Evolutionary conservation across 2,797 vertebrate species (phyloP), one percentile per base, ranked within the genome.

Genomic region (Telmatherina bonti): DNA sequence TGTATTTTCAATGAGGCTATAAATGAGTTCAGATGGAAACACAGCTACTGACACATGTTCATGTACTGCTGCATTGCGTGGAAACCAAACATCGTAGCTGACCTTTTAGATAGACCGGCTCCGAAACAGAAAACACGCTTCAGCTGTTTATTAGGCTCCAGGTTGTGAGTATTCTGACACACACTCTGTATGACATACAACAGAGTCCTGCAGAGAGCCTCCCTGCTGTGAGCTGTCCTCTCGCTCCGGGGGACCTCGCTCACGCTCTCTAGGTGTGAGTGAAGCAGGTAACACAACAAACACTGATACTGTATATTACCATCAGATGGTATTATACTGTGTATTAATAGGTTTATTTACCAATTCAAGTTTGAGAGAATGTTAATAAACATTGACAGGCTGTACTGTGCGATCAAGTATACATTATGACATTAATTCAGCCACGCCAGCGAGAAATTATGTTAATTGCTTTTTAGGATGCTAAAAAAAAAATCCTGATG

Each of bases 181-280:
- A 73, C 70, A 82, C 53, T 58, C 57, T 49, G 62, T 43, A 35
- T 61, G 76, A 72, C 72, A 84, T 63, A 72, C 69, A 74, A 63
- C 78, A 62, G 67, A 82, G 71, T 52, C 76, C 69, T 54, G 78
- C 62, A 26, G 82, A 81, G 82, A 10, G 30, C 22, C 51, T 59
- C 63, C 85, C 76, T 54, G 71, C 82, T 64, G 85, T 3, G 73
- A 80, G 78, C 79, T 79, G 82, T 87, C 79, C 85, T 72, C 79
- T 79, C 76, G 10, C 74, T 76, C 65, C 66, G 20, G 76, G 70
- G 73, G 63, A 64, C 51, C 66, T 67, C 4, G 27, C 54, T 71
- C 68, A 18, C 61, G 69, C 52, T 60, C 72, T 82, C 67, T 77
- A 79, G 83, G 82, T 76, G 72, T 16, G 76, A 65, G 68, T 18